Evolutionary conservation across 1,140 invertebrate genomes (phyloP), one percentile per base, ranked within the genome.

Genomic region (Ctenoplectra terminalis): DNA sequence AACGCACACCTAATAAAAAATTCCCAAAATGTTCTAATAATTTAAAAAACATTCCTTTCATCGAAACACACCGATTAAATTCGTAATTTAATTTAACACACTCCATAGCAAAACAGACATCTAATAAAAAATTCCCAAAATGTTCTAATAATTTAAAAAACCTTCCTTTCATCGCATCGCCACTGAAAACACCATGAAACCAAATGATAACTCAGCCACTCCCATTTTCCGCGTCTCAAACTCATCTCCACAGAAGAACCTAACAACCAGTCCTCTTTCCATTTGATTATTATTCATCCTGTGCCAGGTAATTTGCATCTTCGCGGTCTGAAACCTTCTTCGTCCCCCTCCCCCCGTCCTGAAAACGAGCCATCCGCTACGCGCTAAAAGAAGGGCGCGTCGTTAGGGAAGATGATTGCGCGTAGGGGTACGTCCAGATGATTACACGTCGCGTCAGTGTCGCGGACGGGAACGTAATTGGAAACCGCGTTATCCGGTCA

Each of bases 401-500:
- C 48, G 37, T 70, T 70, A 73, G 58, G 31, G 56, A 80, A 73
- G 69, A 72, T 73, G 77, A 73, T 80, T 77, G 72, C 40, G 79
- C 46, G 58, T 26, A 54, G 75, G 26, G 26, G 17, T 63, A 66
- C 67, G 84, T 86, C 84, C 67, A 50, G 67, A 54, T 66, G 84
- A 86, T 86, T 85, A 86, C 74, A 72, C 84, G 69, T 80, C 77
- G 78, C 78, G 84, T 82, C 84, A 82, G 31, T 43, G 60, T 74
- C 71, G 64, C 58, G 66, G 82, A 88, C 84, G 86, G 78, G 86
- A 63, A 48, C 75, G 85, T 91, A 89, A 91, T 91, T 91, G 87
- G 87, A 90, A 89, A 85, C 88, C 84, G 66, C 85, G 81, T 82
- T 87, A 74, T 73, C 76, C 85, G 85, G 82, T 90, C 89, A 90